phyloP scores from a whole-genome alignment of 2,888 invertebrate species.

The Aelia acuminata region DNA sequence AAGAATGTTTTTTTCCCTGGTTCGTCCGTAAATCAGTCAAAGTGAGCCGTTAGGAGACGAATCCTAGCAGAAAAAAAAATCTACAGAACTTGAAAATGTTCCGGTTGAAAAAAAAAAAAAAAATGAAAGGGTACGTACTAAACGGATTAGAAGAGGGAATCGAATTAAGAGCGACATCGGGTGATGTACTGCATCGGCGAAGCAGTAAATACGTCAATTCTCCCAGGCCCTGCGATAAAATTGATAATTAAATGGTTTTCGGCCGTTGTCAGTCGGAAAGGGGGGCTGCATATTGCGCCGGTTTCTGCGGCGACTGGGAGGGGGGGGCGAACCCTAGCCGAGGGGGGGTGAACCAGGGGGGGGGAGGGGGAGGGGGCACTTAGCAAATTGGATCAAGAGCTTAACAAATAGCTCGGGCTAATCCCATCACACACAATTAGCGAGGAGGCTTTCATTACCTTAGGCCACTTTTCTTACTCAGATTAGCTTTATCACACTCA shows the following conservation, averaged over 20 bases:
- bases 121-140: constrained; percentile 11
- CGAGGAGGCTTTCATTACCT: constrained; percentile 26
- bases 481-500: constrained; percentile 36
- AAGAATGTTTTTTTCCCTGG: neutral
- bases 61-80: neutral
- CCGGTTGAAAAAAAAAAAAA: neutral
- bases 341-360: constrained; percentile 13
- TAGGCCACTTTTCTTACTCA: constrained; percentile 57
- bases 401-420: constrained; percentile 51
- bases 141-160: constrained; percentile 34
- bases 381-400: constrained; percentile 62
- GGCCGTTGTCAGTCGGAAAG: neutral
- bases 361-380: constrained; percentile 48
- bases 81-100: neutral
- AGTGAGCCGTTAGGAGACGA: constrained; percentile 4
- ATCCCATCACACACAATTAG: constrained; percentile 57
- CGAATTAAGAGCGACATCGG: constrained; percentile 24
- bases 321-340: too few relatives aligned
- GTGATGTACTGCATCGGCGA: neutral
- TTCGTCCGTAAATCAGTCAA: constrained; percentile 38
- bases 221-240: constrained; percentile 31
- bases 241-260: constrained; percentile 63
- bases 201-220: constrained; percentile 61
- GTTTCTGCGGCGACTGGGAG: constrained; percentile 40
- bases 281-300: constrained; percentile 61